Evolutionary conservation across 2,888 invertebrate species (phyloP).

Genomic region (Trichogramma evanescens): DNA sequence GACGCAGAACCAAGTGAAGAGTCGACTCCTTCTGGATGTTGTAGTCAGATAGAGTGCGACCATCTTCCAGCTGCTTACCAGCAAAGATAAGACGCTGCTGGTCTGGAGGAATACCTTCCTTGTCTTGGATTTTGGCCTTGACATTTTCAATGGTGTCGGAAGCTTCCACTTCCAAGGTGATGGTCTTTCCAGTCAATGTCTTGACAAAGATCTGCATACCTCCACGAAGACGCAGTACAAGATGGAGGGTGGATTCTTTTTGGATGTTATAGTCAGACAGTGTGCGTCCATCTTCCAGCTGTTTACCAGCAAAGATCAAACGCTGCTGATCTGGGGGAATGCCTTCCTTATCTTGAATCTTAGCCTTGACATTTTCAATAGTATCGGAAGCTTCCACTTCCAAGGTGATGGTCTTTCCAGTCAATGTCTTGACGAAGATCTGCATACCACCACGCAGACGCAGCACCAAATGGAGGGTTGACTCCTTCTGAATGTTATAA

Average conservation of each 20-base stretch:
- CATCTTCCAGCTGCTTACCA: slow-evolving; percentile 93
- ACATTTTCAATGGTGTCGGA: slow-evolving; percentile 32
- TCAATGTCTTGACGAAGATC: slow-evolving; percentile 32
- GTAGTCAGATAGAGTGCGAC: slow-evolving; percentile 85
- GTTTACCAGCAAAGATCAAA: slow-evolving; percentile 31
- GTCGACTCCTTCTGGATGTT: slow-evolving; percentile 94
- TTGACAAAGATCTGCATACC: slow-evolving; percentile 31
- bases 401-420: slow-evolving; percentile 31
- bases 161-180: slow-evolving; percentile 31
- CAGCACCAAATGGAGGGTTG: slow-evolving; percentile 29
- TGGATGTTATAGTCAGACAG: slow-evolving; percentile 31
- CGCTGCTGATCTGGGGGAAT: slow-evolving; percentile 31
- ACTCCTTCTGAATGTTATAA: slow-evolving; percentile 34
- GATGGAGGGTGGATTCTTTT: slow-evolving; percentile 29
- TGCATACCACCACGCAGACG: slow-evolving; percentile 33
- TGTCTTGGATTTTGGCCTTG: slow-evolving; percentile 31
- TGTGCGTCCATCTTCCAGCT: slow-evolving; percentile 29
- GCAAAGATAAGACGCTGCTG: slow-evolving; percentile 88
- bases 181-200: slow-evolving; percentile 28
- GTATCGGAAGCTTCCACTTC: slow-evolving; percentile 30
- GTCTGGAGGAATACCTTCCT: slow-evolving; percentile 67
- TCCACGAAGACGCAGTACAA: slow-evolving; percentile 29
- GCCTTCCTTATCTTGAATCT: slow-evolving; percentile 32
- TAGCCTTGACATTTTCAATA: slow-evolving; percentile 28
- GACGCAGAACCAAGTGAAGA: slow-evolving; percentile 76